Base-by-base conservation (phyloP, 92 coral and sea anemone species). In the Paragorgia papillata region DNA sequence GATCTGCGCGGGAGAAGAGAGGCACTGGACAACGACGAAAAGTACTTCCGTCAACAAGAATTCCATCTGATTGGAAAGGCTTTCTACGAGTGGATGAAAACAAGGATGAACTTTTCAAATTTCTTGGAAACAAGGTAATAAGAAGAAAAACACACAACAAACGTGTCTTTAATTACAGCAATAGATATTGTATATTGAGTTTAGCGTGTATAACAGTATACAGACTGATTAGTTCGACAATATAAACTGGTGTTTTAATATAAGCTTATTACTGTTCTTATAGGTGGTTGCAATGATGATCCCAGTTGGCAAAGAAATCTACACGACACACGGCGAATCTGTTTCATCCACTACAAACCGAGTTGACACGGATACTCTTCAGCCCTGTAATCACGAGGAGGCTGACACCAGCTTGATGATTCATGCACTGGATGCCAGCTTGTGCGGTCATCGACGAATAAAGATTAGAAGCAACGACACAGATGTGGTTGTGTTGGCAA, bases 11-110 rank as follows among this genome's bases (percentile, higher is more conserved):
- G 57, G 85, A 88, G 74, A 81, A 76, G 58, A 27, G 88, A 82
- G 90, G 90, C 49, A 51, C 74, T 1, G 92, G 92, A 1, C 85
- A 89, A 62, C 62, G 89, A 59, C 73, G 89, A 15, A 79, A 82
- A 37, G 92, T 85, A 12, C 85, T 35, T 83, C 89, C 46, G 40
- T 73, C 53, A 89, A n/a, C n/a, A n/a, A n/a, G n/a, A n/a, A n/a
- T n/a, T n/a, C n/a, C n/a, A n/a, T n/a, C n/a, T n/a, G n/a, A 88
- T 57, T 88, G 92, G 92, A 88, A 85, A 63, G 74, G 70, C 18
- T 88, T 84, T 69, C 63, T 84, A 26, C 59, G 85, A 62, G 85
- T 88, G 15, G 74, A 85, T 60, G 88, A 82, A 34, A 88, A 82
- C 69, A 88, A 88, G 78, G 62, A 56, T 31, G 85, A 88, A 68